Evolutionary conservation across 2,113 vertebrate genomes (phyloP).

Genomic region (Ibidorhyncha struthersii): DNA sequence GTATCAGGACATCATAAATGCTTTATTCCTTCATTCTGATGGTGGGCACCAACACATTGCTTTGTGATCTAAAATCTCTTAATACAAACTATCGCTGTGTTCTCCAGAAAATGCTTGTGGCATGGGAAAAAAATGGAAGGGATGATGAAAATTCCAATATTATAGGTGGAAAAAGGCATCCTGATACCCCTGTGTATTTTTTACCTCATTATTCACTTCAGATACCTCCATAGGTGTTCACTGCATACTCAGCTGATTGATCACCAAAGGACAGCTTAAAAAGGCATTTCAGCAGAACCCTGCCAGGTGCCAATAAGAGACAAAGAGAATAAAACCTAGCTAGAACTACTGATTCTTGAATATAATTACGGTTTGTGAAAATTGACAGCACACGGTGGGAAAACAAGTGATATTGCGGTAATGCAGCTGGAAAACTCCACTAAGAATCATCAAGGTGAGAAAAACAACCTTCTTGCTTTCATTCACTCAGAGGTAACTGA

Average conservation of each 20-base stretch:
- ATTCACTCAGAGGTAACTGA: background rate
- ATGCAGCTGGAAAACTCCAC: background rate
- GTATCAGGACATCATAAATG: background rate
- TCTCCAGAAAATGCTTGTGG: background rate
- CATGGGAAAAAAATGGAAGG: background rate
- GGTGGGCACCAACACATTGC: background rate
- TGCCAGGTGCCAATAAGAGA: background rate
- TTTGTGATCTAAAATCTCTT: background rate
- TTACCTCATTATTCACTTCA: background rate
- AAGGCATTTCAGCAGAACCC: background rate
- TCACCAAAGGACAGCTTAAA: background rate
- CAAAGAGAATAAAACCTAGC: background rate
- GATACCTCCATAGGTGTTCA: background rate
- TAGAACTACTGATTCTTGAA: background rate
- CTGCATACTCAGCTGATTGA: background rate
- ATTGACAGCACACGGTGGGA: background rate
- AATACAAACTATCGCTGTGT: background rate
- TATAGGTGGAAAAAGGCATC: background rate
- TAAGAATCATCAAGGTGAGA: background rate
- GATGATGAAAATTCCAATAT: background rate
- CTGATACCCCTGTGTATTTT: background rate
- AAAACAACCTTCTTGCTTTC: background rate
- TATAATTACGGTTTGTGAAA: background rate
- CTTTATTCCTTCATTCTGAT: background rate
- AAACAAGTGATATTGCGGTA: background rate